A percentile compares a stretch with the other conserved stretches of the same genome.
phyloP scores from a whole-genome alignment of 1,140 invertebrate genomes.

The Vanessa tameamea region DNA sequence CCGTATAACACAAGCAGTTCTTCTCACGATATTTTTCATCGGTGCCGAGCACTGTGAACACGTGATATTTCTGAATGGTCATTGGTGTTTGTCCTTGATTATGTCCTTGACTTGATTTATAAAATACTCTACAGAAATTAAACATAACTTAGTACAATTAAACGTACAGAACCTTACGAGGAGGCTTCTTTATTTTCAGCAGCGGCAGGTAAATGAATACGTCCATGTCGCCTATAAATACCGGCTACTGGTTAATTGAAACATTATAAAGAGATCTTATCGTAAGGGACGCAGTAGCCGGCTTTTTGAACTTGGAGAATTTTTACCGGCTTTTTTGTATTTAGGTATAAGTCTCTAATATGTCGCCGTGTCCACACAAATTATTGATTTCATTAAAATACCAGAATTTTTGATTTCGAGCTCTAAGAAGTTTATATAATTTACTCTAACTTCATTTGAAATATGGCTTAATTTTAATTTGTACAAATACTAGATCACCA shows the following conservation, averaged over 20 bases:
- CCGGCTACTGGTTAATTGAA: slow-evolving; percentile 75
- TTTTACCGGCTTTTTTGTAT: slow-evolving; percentile 33
- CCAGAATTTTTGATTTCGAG: background rate
- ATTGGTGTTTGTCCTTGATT: no score
- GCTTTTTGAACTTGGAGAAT: slow-evolving; percentile 49
- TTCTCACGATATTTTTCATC: no score
- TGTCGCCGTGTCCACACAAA: slow-evolving; percentile 18
- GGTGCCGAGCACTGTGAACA: no score
- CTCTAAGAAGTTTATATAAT: background rate
- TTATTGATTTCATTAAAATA: slow-evolving; percentile 30
- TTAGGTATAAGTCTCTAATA: slow-evolving; percentile 8
- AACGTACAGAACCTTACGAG: slow-evolving; percentile 21
- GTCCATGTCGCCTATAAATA: slow-evolving; percentile 65
- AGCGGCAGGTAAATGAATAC: slow-evolving; percentile 57
- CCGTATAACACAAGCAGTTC: no score
- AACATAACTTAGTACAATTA: background rate
- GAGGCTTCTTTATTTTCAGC: background rate
- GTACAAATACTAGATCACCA: no score
- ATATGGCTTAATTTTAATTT: no score
- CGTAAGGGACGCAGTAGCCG: slow-evolving; percentile 45
- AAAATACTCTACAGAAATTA: background rate
- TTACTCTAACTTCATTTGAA: no score
- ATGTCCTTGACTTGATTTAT: no score
- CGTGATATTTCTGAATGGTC: no score
- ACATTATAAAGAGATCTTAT: slow-evolving; percentile 72